Percentiles rank a stretch among this genome's conserved stretches.
Conservation (phyloP, 2,888 invertebrate genomes). For the Hemicrepidius hirtus region DNA sequence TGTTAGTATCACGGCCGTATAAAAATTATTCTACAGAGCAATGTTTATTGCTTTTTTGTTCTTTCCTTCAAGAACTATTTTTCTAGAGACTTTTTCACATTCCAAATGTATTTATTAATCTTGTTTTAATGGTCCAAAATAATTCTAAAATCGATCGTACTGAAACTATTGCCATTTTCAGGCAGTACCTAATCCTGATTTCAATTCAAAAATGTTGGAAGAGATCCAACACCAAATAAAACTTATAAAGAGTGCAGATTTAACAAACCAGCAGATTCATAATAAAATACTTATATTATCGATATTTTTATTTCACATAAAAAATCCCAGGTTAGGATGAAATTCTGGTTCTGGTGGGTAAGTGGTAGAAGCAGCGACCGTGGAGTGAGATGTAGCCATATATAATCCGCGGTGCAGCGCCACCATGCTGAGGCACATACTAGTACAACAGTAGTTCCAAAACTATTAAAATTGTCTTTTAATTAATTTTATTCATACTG, state of each 20-base stretch:
- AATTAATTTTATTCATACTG: not conserved
- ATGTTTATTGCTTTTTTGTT: too few relatives aligned
- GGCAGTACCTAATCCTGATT: not conserved
- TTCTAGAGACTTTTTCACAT: too few relatives aligned
- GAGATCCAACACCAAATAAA: conserved; percentile 31
- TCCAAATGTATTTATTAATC: too few relatives aligned
- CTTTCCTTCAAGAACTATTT: too few relatives aligned
- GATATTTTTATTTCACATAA: conserved; percentile 55
- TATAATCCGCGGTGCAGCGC: conserved; percentile 61
- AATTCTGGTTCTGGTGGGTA: conserved; percentile 52
- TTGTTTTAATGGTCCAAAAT: too few relatives aligned
- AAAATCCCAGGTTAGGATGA: conserved; percentile 54
- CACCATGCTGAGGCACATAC: conserved; percentile 60
- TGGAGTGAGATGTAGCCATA: conserved; percentile 62
- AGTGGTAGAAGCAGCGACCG: conserved; percentile 55
- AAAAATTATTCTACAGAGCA: too few relatives aligned
- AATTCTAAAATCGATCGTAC: too few relatives aligned
- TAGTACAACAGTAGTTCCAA: conserved; percentile 55
- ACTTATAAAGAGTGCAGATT: conserved; percentile 25
- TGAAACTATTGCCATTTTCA: too few relatives aligned
- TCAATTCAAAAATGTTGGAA: conserved; percentile 4
- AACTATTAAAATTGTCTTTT: conserved; percentile 46
- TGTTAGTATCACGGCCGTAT: too few relatives aligned
- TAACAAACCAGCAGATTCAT: conserved; percentile 44
- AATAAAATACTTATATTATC: conserved; percentile 51